These are phyloP conservation scores for Amaurobius ferox DNA, from an alignment of 2,888 invertebrate genomes.

Conservation along the genomic window DNA sequence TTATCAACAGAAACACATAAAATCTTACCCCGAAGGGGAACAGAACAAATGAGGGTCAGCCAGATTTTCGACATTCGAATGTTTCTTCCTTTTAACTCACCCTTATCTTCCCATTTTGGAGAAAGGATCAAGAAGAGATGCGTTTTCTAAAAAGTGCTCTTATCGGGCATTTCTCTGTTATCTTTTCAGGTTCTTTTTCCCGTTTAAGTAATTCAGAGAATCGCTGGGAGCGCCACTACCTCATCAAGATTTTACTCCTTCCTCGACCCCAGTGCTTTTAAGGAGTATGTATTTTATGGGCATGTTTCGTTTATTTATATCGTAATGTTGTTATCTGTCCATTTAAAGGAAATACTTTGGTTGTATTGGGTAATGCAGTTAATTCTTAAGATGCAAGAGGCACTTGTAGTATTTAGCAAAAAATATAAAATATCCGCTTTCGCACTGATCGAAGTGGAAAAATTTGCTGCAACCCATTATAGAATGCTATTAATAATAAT, in stretches of 20 bases:
- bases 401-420: no score
- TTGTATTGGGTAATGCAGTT: no score
- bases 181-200: not conserved
- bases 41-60: not conserved
- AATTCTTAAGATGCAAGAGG: no score
- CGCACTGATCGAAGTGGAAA: no score
- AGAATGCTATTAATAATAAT: no score
- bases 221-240: not conserved
- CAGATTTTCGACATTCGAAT: not conserved
- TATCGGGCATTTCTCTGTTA: not conserved
- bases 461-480: no score
- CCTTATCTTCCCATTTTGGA: not conserved
- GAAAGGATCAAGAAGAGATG: not conserved
- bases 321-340: not conserved
- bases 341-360: not conserved
- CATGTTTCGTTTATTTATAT: not conserved
- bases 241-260: conserved; percentile 5
- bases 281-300: not conserved
- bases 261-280: not conserved
- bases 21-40: not conserved
- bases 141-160: not conserved
- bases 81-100: not conserved
- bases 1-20: not conserved
- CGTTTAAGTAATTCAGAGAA: conserved; percentile 38
- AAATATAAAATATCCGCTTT: no score